Evolutionary conservation across 2,888 invertebrate genomes (phyloP), one percentile per base, ranked within the genome.

Genomic region (Phorcus lineatus): DNA sequence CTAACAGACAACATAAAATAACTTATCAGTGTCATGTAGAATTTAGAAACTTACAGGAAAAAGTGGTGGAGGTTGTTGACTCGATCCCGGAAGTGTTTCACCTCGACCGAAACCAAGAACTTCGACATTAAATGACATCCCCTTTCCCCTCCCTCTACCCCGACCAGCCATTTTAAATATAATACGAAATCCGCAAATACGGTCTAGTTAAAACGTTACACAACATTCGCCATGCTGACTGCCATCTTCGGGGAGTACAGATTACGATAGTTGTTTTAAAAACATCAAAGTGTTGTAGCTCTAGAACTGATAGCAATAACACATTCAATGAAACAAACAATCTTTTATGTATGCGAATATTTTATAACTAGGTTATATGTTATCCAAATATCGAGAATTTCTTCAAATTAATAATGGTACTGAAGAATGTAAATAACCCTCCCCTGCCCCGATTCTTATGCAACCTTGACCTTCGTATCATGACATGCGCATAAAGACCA

Each of bases 111-210:
- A 90, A 6, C 92, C 92, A 22, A 92, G 85, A n/a, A 86, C 87
- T 84, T 91, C 91, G 24, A 91, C 87, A 81, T 90, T 90, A 81
- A 92, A 92, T 3, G 92, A 91, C 66, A 91, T 85, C n/a, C 88
- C 89, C 74, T 89, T 85, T 1, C 92, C 92, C 47, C 91, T 84
- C 13, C 92, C 92, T 80, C 92, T 83, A 16, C 92, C 92, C 78
- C 92, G 83, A 0, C 92, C 92, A 74, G 90, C 90, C 89, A 89
- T 89, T 22, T 77, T 75, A 24, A 19, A 75, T 70, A 19, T 70
- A 36, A 11, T 70, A 70, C 16, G 31, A 36, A 16, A 24, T 22
- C 17, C 62, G 13, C 17, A 28, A 62, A 17, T 9, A 22, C 1
- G 9, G 24, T 24, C 3, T 2, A 24, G 1, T 57, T 6, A 22